A percentile compares a stretch with the other conserved stretches of the same genome.
Conservation (phyloP, 1,140 invertebrate species). For the Zelostemma sp. region DNA sequence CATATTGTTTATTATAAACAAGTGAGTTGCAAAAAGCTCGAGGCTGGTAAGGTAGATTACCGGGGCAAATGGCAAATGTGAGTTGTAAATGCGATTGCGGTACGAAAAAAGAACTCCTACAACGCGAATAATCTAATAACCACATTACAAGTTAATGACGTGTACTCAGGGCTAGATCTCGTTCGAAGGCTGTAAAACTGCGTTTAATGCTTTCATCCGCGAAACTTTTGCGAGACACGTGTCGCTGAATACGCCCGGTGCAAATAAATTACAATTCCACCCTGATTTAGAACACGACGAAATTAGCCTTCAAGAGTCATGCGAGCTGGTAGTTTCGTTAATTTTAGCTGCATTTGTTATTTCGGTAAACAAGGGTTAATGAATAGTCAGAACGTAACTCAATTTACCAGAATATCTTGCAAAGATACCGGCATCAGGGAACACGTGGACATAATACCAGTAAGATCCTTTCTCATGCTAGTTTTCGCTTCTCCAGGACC, state of each 20-base stretch:
- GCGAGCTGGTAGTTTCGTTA: background rate
- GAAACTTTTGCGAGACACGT: conserved; percentile 40
- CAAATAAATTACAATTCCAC: background rate
- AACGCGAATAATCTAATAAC: background rate
- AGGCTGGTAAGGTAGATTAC: no score
- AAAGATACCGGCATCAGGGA: conserved; percentile 68
- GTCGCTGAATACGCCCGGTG: conserved; percentile 7
- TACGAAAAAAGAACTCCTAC: conserved; percentile 3
- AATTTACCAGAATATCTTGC: conserved; percentile 68
- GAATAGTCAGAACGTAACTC: background rate
- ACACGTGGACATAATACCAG: conserved; percentile 61
- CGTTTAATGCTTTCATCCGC: conserved; percentile 52
- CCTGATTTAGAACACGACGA: conserved; percentile 4
- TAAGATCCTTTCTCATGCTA: conserved; percentile 17
- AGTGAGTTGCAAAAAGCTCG: no score
- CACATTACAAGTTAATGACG: background rate
- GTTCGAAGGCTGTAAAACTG: conserved; percentile 4
- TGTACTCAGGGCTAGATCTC: background rate
- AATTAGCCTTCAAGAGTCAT: background rate
- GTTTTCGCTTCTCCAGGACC: conserved; percentile 9
- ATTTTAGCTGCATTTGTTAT: background rate
- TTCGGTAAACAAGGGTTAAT: no score
- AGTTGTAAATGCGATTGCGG: background rate
- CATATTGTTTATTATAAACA: no score
- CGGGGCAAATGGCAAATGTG: no score